Conservation (phyloP, 1,140 invertebrate genomes). For the Halesus radiatus region DNA sequence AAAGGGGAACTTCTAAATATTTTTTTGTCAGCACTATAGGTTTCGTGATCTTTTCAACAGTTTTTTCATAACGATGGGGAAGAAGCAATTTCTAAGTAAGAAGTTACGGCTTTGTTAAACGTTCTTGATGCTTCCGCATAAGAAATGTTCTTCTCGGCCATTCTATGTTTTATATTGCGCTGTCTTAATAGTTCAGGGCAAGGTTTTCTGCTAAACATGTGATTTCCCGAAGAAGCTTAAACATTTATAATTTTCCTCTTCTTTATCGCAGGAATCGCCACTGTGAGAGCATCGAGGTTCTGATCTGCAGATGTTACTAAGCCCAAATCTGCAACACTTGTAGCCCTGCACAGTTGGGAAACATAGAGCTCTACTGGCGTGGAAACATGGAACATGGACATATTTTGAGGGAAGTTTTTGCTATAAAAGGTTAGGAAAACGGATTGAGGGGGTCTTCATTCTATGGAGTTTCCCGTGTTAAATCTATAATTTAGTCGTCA, state of each 20-base stretch:
- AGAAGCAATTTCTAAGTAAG: background rate
- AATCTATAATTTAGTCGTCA: no score
- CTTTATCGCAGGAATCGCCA: background rate
- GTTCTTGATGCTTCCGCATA: slow-evolving; percentile 12
- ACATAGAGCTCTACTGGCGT: slow-evolving; percentile 32
- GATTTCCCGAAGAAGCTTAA: background rate
- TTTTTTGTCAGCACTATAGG: background rate
- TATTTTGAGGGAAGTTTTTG: no score
- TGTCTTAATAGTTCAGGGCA: background rate
- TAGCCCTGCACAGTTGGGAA: slow-evolving; percentile 48
- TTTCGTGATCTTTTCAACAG: background rate
- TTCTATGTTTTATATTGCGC: slow-evolving; percentile 4
- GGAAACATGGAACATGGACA: background rate
- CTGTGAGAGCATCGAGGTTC: slow-evolving; percentile 33
- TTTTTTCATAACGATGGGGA: background rate
- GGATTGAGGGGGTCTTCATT: background rate
- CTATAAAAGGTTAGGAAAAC: background rate
- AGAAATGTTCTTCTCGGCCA: slow-evolving; percentile 23
- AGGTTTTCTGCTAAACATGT: background rate
- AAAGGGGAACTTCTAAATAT: background rate
- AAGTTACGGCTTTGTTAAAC: background rate
- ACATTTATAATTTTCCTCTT: background rate
- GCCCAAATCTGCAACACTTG: slow-evolving; percentile 52
- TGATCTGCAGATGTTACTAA: background rate
- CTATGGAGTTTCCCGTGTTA: background rate